phyloP scores from a whole-genome alignment of 35 echinoderm and acorn worm species.

The Apostichopus japonicus region DNA sequence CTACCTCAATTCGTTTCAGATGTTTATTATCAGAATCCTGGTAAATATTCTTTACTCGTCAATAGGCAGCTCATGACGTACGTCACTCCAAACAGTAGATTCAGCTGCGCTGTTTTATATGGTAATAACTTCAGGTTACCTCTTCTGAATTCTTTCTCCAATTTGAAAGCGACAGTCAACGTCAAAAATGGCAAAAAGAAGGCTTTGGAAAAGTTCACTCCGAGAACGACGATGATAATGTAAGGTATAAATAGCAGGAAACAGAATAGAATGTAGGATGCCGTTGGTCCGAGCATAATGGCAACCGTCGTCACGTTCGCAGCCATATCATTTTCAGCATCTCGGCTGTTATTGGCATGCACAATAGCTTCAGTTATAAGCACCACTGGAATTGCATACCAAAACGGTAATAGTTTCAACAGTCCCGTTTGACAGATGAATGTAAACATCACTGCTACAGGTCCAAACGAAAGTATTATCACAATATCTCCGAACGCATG shows the following conservation, averaged over 20 bases:
- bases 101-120: slow-evolving; percentile 79
- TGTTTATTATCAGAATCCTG: slow-evolving; percentile 50
- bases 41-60: slow-evolving; percentile 53
- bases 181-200: slow-evolving; percentile 79
- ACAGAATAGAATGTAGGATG: slow-evolving; percentile 78
- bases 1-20: too few relatives aligned
- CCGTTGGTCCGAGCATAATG: slow-evolving; percentile 81
- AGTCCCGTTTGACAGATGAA: slow-evolving; percentile 77
- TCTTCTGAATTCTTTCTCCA: slow-evolving; percentile 91
- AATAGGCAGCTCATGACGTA: slow-evolving; percentile 76
- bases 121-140: slow-evolving; percentile 64
- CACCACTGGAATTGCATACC: slow-evolving; percentile 90
- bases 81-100: slow-evolving; percentile 80
- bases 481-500: slow-evolving; percentile 85
- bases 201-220: slow-evolving; percentile 71
- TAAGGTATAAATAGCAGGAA: slow-evolving; percentile 90
- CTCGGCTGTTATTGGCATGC: slow-evolving; percentile 95
- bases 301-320: slow-evolving; percentile 85
- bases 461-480: slow-evolving; percentile 86
- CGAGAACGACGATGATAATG: slow-evolving; percentile 78
- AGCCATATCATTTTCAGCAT: slow-evolving; percentile 74
- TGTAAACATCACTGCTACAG: slow-evolving; percentile 96
- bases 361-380: slow-evolving; percentile 93
- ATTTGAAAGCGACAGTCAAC: slow-evolving; percentile 79
- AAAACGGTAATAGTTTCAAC: slow-evolving; percentile 64